A percentile compares a stretch with the other conserved stretches of the same genome.
Conservation (phyloP, 92 coral and sea anemone species). For the Palythoa heliodiscus region DNA sequence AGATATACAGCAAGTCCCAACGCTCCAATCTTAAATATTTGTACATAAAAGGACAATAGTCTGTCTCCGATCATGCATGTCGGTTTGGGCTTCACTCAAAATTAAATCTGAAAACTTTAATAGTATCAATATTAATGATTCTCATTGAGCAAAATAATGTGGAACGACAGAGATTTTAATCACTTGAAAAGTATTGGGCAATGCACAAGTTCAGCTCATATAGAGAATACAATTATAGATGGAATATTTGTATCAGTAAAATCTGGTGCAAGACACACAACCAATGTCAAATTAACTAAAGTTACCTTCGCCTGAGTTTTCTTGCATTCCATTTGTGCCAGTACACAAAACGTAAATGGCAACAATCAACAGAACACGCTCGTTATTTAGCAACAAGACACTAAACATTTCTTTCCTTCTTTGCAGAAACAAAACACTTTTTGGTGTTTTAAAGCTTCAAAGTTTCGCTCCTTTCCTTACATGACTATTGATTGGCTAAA, state of each 20-base stretch:
- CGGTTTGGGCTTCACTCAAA: too few species aligned
- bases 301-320: neutral
- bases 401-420: slow-evolving; percentile 1
- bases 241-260: neutral
- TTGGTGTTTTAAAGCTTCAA: neutral
- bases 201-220: neutral
- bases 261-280: neutral
- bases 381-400: neutral
- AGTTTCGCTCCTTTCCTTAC: slow-evolving; percentile 35
- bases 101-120: too few species aligned
- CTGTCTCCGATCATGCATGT: too few species aligned
- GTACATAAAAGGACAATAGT: too few species aligned
- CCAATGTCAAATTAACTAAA: neutral
- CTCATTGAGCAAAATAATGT: too few species aligned
- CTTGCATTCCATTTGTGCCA: neutral
- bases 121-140: too few species aligned
- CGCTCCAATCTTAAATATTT: too few species aligned
- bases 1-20: too few species aligned
- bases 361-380: neutral
- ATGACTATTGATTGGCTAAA: slow-evolving; percentile 13
- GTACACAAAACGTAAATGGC: neutral
- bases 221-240: neutral
- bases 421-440: neutral
- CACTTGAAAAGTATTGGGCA: neutral
- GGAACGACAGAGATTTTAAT: neutral